Percentiles rank a stretch among this genome's conserved stretches.
Evolutionary conservation across 2,888 invertebrate species (phyloP).

Genomic region (Malthinus flaveolus): DNA sequence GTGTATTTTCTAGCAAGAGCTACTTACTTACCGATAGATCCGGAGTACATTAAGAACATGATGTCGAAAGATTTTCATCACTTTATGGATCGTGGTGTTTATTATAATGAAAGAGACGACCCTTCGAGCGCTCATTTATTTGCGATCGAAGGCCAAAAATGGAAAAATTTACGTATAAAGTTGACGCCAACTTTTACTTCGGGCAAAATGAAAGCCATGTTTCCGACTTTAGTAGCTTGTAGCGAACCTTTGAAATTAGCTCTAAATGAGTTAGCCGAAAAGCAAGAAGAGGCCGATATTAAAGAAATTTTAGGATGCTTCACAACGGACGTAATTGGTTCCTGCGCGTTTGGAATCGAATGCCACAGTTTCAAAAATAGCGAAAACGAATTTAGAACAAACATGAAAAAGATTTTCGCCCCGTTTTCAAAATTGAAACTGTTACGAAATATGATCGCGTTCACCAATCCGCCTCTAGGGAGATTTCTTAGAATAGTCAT

Average conservation of each 20-base stretch:
- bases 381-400: conserved; percentile 53
- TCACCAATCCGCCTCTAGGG: conserved; percentile 52
- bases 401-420: conserved; percentile 27
- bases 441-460: conserved; percentile 52
- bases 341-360: conserved; percentile 61
- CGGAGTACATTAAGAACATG: conserved; percentile 47
- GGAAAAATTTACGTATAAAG: conserved; percentile 63
- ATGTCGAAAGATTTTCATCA: conserved; percentile 61
- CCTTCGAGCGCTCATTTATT: conserved; percentile 61
- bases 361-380: conserved; percentile 58
- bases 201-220: conserved; percentile 67
- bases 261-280: conserved; percentile 38
- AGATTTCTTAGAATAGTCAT: conserved; percentile 30
- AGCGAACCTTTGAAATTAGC: conserved; percentile 56
- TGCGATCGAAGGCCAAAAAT: conserved; percentile 57
- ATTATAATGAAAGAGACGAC: conserved; percentile 60
- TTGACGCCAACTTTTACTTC: conserved; percentile 66
- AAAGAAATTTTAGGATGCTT: conserved; percentile 54
- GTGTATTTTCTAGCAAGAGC: conserved; percentile 24
- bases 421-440: conserved; percentile 19
- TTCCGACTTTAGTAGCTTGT: conserved; percentile 60
- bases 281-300: conserved; percentile 47
- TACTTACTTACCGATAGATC: conserved; percentile 25
- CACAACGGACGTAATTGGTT: conserved; percentile 59
- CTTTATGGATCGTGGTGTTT: conserved; percentile 64